Evolutionary conservation across 1,140 invertebrate genomes (phyloP).

Genomic region (Ephestia elutella): DNA sequence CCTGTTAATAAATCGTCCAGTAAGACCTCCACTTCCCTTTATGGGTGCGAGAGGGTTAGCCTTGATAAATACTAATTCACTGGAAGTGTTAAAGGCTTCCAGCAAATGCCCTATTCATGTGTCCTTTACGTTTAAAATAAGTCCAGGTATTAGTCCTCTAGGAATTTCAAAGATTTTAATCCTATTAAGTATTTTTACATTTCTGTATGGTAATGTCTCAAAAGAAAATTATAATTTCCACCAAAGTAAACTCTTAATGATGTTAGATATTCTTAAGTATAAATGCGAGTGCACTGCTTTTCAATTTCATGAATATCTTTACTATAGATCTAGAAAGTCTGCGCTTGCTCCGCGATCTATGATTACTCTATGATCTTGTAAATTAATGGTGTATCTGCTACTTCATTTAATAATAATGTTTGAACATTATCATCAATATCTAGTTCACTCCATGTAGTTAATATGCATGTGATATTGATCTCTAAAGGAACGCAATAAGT

Average conservation of each 20-base stretch:
- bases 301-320: too few relatives aligned
- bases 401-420: neutral
- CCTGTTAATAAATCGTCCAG: conserved; percentile 10
- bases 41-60: conserved; percentile 9
- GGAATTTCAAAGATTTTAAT: neutral
- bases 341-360: too few relatives aligned
- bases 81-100: conserved; percentile 24
- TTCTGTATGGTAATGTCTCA: too few relatives aligned
- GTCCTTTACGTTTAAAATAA: conserved; percentile 13
- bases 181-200: too few relatives aligned
- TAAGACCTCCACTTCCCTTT: conserved; percentile 5
- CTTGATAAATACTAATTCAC: conserved; percentile 18
- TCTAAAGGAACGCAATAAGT: conserved; percentile 1
- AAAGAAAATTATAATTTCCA: too few relatives aligned
- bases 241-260: too few relatives aligned
- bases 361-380: too few relatives aligned
- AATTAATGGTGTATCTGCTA: too few relatives aligned
- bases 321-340: too few relatives aligned
- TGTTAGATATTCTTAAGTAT: too few relatives aligned
- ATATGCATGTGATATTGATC: neutral
- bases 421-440: neutral
- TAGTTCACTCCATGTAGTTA: neutral
- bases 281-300: too few relatives aligned
- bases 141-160: neutral
- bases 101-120: conserved; percentile 24